Conservation (phyloP, 2,797 vertebrate species). For the Coreius guichenoti region DNA sequence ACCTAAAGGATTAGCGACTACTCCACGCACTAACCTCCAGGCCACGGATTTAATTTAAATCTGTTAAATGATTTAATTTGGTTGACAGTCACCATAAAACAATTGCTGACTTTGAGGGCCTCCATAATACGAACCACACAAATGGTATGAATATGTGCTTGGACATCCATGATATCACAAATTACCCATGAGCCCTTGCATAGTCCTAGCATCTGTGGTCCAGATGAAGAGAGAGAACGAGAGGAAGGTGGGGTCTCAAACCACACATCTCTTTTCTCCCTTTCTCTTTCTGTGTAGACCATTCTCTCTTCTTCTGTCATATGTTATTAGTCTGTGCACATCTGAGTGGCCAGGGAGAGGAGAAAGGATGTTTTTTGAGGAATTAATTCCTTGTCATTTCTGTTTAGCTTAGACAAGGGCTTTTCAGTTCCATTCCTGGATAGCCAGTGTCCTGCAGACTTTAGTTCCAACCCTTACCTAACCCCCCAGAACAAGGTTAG, state of each 20-base stretch:
- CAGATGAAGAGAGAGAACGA: slow-evolving; percentile 44
- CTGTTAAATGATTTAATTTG: neutral
- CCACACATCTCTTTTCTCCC: neutral
- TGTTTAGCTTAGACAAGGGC: neutral
- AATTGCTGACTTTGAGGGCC: neutral
- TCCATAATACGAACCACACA: slow-evolving; percentile 37
- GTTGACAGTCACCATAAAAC: neutral
- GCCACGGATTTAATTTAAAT: neutral
- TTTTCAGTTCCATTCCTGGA: neutral
- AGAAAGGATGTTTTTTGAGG: neutral
- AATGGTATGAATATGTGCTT: slow-evolving; percentile 27
- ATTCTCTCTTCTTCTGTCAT: neutral
- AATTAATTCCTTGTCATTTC: neutral
- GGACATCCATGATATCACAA: slow-evolving; percentile 41
- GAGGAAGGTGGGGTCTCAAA: neutral
- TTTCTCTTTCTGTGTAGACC: slow-evolving; percentile 2
- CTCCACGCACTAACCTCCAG: neutral
- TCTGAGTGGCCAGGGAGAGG: neutral
- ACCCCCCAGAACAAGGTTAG: neutral
- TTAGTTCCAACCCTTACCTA: neutral
- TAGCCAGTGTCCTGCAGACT: neutral
- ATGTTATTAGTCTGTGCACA: neutral
- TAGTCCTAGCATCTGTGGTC: slow-evolving; percentile 44
- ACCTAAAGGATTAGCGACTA: neutral
- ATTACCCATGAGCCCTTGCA: slow-evolving; percentile 39